Evolutionary conservation across 37 sponge, comb jelly and placozoan species (phyloP).

Genomic region (Aphrocallistes beatrix): DNA sequence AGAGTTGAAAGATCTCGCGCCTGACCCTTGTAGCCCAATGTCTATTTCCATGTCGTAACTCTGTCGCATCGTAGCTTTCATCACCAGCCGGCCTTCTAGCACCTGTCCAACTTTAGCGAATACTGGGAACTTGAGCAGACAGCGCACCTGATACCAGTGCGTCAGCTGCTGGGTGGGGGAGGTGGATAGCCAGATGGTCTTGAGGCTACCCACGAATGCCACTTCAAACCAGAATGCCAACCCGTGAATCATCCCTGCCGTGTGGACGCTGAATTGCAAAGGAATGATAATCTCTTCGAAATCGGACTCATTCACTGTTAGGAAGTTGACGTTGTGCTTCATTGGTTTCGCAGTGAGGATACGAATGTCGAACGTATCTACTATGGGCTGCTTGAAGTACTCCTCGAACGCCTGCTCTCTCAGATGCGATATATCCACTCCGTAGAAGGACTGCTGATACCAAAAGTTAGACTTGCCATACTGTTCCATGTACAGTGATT

Average conservation of each 20-base stretch:
- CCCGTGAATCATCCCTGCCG: slow-evolving; percentile 74
- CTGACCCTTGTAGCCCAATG: slow-evolving; percentile 36
- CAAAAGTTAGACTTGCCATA: slow-evolving; percentile 70
- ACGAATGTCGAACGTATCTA: slow-evolving; percentile 86
- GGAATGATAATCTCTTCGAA: slow-evolving; percentile 75
- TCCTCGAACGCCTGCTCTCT: slow-evolving; percentile 53
- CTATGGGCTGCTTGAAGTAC: slow-evolving; percentile 88
- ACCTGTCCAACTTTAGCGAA: slow-evolving; percentile 51
- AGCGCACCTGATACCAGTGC: slow-evolving; percentile 99
- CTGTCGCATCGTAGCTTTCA: slow-evolving; percentile 81
- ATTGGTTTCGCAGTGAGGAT: slow-evolving; percentile 70
- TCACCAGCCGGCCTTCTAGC: slow-evolving; percentile 44
- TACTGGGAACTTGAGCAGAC: slow-evolving; percentile 65
- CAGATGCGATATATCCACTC: slow-evolving; percentile 67
- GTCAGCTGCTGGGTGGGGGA: slow-evolving; percentile 95
- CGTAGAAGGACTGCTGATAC: slow-evolving; percentile 81
- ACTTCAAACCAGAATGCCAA: slow-evolving; percentile 99
- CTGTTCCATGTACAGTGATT: slow-evolving; percentile 76
- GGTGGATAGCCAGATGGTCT: slow-evolving; percentile 82
- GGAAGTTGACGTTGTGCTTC: slow-evolving; percentile 65
- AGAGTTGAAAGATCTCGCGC: slow-evolving; percentile 3
- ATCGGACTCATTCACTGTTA: slow-evolving; percentile 53
- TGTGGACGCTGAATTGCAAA: slow-evolving; percentile 30
- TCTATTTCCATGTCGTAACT: slow-evolving; percentile 68
- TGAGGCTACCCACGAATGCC: slow-evolving; percentile 65